Evolutionary conservation across 2,113 vertebrate genomes (phyloP).

Genomic region (Cheilinus undulatus): DNA sequence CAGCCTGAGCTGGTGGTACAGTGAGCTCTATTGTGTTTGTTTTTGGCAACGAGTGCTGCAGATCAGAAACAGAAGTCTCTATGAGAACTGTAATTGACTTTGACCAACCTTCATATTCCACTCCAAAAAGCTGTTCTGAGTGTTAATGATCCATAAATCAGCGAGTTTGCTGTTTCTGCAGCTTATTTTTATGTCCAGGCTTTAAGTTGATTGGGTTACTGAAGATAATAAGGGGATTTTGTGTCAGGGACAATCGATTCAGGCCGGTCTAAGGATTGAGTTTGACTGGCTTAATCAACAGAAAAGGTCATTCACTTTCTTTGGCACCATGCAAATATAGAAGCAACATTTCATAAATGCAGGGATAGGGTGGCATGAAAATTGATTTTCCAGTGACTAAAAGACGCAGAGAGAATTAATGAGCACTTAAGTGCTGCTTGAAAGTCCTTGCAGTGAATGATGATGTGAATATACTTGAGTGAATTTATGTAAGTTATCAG

Average conservation of each 20-base stretch:
- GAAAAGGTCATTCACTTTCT: not conserved
- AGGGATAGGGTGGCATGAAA: slow-evolving; percentile 2
- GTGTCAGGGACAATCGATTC: slow-evolving; percentile 14
- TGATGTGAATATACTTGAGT: not conserved
- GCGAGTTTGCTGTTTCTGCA: slow-evolving; percentile 5
- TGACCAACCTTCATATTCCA: slow-evolving; percentile 7
- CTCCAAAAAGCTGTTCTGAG: not conserved
- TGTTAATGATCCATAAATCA: slow-evolving; percentile 6
- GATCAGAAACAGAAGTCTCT: slow-evolving; percentile 43
- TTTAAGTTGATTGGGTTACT: slow-evolving; percentile 22
- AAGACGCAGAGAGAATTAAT: slow-evolving; percentile 13
- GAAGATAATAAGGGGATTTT: slow-evolving; percentile 26
- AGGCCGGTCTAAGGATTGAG: slow-evolving; percentile 5
- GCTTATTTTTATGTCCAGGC: slow-evolving; percentile 2
- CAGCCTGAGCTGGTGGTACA: slow-evolving; percentile 45
- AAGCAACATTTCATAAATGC: slow-evolving; percentile 14
- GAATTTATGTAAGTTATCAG: not conserved
- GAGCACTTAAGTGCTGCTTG: too few relatives aligned
- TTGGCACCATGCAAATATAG: slow-evolving; percentile 2
- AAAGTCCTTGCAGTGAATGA: slow-evolving; percentile 35
- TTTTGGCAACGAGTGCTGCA: slow-evolving; percentile 17
- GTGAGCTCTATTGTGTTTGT: slow-evolving; percentile 54
- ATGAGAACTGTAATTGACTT: slow-evolving; percentile 15
- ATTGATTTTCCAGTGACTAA: slow-evolving; percentile 28
- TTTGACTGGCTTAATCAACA: slow-evolving; percentile 32